Percentiles rank a stretch among this genome's conserved stretches.
Conservation (phyloP, 2,113 vertebrate species). For the Colossoma macropomum region DNA sequence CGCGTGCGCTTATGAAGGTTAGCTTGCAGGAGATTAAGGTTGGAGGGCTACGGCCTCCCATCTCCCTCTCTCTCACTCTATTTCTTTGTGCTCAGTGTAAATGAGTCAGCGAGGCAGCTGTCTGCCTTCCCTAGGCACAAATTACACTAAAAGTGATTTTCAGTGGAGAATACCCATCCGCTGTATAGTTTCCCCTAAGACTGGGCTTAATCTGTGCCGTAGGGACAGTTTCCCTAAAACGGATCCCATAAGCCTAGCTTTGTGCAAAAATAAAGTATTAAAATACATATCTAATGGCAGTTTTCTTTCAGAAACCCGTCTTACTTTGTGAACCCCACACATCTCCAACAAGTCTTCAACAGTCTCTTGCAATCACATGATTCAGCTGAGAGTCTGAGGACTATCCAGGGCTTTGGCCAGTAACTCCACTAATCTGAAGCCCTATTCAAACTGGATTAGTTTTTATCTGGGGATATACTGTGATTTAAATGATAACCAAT, state of each 20-base stretch:
- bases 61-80: background rate
- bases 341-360: too few species aligned
- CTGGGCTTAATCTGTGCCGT: background rate
- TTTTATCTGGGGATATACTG: too few species aligned
- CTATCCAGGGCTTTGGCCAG: too few species aligned
- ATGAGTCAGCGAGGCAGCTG: constrained; percentile 3
- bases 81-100: constrained; percentile 14
- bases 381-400: too few species aligned
- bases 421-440: too few species aligned
- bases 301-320: background rate
- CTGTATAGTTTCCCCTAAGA: background rate
- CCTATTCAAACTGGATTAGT: too few species aligned
- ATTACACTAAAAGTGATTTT: constrained; percentile 27
- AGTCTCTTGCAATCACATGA: too few species aligned
- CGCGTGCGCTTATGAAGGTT: constrained; percentile 21
- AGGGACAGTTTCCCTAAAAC: background rate
- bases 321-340: background rate
- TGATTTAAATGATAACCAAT: too few species aligned
- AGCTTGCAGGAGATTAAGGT: constrained; percentile 20
- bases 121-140: constrained; percentile 15
- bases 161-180: background rate
- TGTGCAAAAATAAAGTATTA: background rate
- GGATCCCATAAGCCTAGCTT: background rate
- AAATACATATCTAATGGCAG: background rate
- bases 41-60: constrained; percentile 25